A percentile compares a stretch with the other conserved stretches of the same genome.
Conservation (phyloP, 1,140 invertebrate genomes). For the Papilio aristodemus region DNA sequence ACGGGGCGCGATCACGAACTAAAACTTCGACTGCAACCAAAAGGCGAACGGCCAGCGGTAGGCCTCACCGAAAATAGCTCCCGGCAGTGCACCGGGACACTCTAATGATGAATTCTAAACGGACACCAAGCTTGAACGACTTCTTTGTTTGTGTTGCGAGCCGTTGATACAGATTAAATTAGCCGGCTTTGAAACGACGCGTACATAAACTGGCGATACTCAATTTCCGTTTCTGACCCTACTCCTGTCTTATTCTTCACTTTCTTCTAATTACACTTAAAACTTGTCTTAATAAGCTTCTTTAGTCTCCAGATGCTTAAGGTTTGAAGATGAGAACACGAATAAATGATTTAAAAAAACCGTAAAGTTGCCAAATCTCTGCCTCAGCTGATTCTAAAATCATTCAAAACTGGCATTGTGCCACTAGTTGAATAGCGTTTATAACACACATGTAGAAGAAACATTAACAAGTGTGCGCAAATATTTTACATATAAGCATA, state of each 20-base stretch:
- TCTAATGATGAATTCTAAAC: constrained; percentile 63
- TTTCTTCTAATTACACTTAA: background rate
- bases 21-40: constrained; percentile 63
- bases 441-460: constrained; percentile 16
- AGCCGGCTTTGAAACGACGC: background rate
- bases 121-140: constrained; percentile 37
- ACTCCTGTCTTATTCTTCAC: background rate
- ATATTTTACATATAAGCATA: background rate
- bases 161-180: constrained; percentile 38
- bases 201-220: background rate
- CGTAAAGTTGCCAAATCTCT: constrained; percentile 68
- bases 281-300: background rate
- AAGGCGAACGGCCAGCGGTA: constrained; percentile 63
- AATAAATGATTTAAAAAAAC: constrained; percentile 57
- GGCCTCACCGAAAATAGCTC: constrained; percentile 70
- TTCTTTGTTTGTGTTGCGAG: constrained; percentile 55
- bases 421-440: constrained; percentile 9
- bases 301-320: constrained; percentile 35
- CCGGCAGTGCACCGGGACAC: constrained; percentile 72
- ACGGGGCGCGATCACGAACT: constrained; percentile 61
- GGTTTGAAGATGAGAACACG: constrained; percentile 68
- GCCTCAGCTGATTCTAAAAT: constrained; percentile 46
- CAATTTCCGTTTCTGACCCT: background rate
- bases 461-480: background rate
- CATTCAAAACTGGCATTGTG: constrained; percentile 27